phyloP scores from a whole-genome alignment of 2,113 vertebrate genomes.

The Crotalus horridus region DNA sequence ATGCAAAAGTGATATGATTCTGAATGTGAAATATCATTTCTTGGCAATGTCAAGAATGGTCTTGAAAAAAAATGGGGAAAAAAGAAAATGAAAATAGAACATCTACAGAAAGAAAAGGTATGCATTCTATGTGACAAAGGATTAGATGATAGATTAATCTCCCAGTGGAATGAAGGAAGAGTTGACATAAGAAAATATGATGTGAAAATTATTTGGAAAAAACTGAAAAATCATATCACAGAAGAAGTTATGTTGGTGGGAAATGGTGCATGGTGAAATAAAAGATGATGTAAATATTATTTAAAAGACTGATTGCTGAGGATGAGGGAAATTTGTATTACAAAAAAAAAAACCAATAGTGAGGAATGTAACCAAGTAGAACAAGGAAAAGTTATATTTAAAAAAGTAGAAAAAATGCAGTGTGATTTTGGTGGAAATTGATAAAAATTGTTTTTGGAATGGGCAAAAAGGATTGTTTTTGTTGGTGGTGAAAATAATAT shows the following conservation, averaged over 20 bases:
- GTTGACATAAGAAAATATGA: neutral
- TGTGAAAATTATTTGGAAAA: neutral
- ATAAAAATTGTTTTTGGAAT: neutral
- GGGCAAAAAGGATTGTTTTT: neutral
- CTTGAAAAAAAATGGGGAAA: neutral
- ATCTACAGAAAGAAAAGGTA: neutral
- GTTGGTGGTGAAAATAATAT: neutral
- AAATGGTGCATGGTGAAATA: neutral
- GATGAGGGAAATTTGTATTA: neutral
- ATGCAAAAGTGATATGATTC: neutral
- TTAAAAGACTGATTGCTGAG: neutral
- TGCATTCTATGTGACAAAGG: neutral
- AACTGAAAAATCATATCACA: neutral
- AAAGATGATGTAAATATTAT: neutral
- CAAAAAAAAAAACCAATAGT: neutral
- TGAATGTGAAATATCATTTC: neutral
- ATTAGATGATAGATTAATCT: neutral
- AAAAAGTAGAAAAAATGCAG: neutral
- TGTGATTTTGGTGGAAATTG: neutral
- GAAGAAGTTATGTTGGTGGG: neutral
- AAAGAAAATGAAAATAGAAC: neutral
- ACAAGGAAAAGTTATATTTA: neutral
- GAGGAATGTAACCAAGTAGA: neutral
- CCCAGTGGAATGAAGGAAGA: neutral
- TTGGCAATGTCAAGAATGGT: neutral